Percentiles rank a stretch among this genome's conserved stretches.
phyloP scores from a whole-genome alignment of 2,113 vertebrate species.

The Phylloscopus whistleri region DNA sequence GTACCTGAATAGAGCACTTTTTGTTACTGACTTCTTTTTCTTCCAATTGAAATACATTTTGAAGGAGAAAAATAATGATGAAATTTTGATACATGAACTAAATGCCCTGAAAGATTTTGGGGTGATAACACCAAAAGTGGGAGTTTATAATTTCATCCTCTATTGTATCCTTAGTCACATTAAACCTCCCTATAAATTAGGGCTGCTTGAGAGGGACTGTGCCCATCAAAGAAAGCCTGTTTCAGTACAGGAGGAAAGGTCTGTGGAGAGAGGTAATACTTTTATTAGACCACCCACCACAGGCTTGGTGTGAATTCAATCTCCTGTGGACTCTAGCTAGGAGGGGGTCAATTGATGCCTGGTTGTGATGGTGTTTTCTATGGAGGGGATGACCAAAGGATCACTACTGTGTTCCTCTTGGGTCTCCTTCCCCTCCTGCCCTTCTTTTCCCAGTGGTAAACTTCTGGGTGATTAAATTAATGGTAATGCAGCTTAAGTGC shows the following conservation, averaged over 20 bases:
- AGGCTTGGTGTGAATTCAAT: not conserved
- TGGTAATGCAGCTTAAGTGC: not conserved
- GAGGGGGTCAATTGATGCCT: not conserved
- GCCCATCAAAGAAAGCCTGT: not conserved
- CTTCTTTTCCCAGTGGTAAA: not conserved
- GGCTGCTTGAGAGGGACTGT: not conserved
- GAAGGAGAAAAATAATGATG: not conserved
- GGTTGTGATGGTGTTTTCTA: not conserved
- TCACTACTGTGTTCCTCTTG: not conserved
- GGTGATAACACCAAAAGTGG: not conserved
- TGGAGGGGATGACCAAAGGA: not conserved
- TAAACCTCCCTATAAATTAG: not conserved
- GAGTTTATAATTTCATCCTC: not conserved
- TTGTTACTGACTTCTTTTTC: not conserved
- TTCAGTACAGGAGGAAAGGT: not conserved
- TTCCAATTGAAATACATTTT: not conserved
- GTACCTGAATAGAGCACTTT: not conserved
- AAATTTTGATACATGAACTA: not conserved
- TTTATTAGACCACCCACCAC: not conserved
- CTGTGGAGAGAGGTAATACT: not conserved
- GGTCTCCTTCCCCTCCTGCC: not conserved
- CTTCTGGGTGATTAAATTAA: not conserved
- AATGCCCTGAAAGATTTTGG: not conserved
- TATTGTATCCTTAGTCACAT: not conserved
- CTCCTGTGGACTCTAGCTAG: not conserved